Percentiles rank a stretch among this genome's conserved stretches.
These are phyloP conservation scores for Tethya wilhelma DNA, from an alignment of 37 sponge, comb jelly and placozoan species.

Conservation along the genomic window DNA sequence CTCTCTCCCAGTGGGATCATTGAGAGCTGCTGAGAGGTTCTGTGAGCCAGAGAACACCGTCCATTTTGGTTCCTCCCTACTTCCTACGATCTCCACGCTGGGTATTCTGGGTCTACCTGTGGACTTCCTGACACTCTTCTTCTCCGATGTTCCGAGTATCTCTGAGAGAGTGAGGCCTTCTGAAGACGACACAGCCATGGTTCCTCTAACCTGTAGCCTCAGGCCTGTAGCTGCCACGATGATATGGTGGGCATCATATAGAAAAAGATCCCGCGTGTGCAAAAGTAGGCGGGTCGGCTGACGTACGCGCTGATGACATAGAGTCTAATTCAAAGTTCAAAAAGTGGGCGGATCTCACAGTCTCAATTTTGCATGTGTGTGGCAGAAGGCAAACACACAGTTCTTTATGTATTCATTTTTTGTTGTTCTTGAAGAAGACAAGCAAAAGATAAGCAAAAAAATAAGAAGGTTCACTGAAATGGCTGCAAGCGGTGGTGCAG, in stretches of 20 bases:
- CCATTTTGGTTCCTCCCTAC: constrained; percentile 65
- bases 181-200: too few relatives aligned
- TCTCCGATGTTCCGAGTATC: too few relatives aligned
- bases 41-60: constrained; percentile 69
- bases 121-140: background rate
- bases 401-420: too few relatives aligned
- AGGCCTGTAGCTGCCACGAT: too few relatives aligned
- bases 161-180: too few relatives aligned
- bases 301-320: background rate
- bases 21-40: constrained; percentile 87
- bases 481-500: background rate
- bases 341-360: constrained; percentile 16
- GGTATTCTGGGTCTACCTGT: constrained; percentile 10
- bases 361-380: background rate
- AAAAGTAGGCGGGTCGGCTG: background rate
- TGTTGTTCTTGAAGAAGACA: background rate
- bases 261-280: background rate
- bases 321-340: background rate
- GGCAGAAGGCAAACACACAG: background rate
- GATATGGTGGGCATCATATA: background rate
- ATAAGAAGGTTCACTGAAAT: background rate
- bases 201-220: too few relatives aligned
- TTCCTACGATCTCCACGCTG: constrained; percentile 26
- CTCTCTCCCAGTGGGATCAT: constrained; percentile 82
- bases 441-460: background rate